Base-by-base conservation (phyloP, 2,797 vertebrate genomes). In the Epinephelus coioides region DNA sequence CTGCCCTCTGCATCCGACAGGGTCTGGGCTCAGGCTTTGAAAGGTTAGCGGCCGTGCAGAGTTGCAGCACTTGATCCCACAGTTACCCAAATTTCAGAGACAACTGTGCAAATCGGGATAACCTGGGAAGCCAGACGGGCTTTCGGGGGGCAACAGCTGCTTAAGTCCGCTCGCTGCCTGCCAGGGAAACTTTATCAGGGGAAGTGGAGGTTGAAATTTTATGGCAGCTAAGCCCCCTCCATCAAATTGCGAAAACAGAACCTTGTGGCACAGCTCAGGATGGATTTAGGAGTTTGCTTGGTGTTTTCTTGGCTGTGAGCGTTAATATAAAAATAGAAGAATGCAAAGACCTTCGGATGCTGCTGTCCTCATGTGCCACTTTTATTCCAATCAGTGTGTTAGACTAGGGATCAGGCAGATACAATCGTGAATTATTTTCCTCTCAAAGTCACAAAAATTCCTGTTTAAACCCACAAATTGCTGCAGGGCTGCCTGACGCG, bases 71-170 rank as follows among this genome's bases (percentile, higher is more conserved):
- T 81, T 86, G 84, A 93, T 92, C 83, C 81, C 73, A 69, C 61
- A 69, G 69, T 91, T 87, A 69, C 71, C 83, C 82, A 69, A 73
- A 71, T 88, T 81, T 90, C 82, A 73, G 80, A 83, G 87, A 90
- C 86, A 81, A 91, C 91, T 90, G 91, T 91, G 92, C 74, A 92
- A 91, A 90, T 82, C 44, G 50, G 88, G 81, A 86, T 85, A 90
- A 93, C 89, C 83, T 85, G 81, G 76, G 78, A 84, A 77, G 78
- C 85, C 83, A 86, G 86, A 88, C 57, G 57, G 83, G 84, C 62
- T 87, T 88, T 73, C 3, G 59, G 57, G 76, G 81, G 84, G 62
- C 75, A 92, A 91, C 92, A 94, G 94, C 93, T 95, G 93, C 91
- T 82, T 53, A 49, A 78, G 73, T 79, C 83, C 44, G 34, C 27